Evolutionary conservation across 2,113 vertebrate genomes (phyloP).

Genomic region (Urocynchramus pylzowi): DNA sequence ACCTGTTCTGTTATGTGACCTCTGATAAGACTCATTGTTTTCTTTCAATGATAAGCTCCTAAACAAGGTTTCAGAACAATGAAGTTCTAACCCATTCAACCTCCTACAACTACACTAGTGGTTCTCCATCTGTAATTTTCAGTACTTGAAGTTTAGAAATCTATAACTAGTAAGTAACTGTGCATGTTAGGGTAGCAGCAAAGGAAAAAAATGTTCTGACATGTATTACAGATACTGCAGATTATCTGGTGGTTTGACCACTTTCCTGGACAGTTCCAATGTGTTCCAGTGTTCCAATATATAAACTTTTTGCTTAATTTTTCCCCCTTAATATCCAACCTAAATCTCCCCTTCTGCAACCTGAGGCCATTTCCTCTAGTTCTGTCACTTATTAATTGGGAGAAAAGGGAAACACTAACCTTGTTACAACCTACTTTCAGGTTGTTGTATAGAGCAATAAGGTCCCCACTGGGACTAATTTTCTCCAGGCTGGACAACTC

Average conservation of each 20-base stretch:
- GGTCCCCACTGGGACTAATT: neutral
- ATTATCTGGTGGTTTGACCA: neutral
- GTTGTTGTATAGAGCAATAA: neutral
- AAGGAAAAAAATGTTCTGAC: neutral
- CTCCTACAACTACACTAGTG: neutral
- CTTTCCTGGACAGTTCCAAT: neutral
- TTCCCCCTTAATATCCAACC: neutral
- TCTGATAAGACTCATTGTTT: constrained; percentile 26
- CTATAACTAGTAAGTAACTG: neutral
- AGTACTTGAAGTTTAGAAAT: neutral
- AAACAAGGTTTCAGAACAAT: neutral
- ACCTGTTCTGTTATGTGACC: constrained; percentile 17
- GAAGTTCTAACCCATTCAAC: neutral
- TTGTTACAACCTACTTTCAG: neutral
- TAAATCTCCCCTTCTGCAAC: neutral
- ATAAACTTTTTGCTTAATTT: neutral
- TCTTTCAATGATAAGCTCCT: neutral
- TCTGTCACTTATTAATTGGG: neutral
- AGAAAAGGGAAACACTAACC: neutral
- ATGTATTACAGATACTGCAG: neutral
- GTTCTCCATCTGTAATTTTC: neutral
- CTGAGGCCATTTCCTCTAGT: neutral
- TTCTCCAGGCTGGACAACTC: neutral
- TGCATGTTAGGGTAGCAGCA: neutral
- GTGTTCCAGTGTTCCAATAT: neutral